Base-by-base conservation (phyloP, 2,113 vertebrate genomes). In the Zeus faber region DNA sequence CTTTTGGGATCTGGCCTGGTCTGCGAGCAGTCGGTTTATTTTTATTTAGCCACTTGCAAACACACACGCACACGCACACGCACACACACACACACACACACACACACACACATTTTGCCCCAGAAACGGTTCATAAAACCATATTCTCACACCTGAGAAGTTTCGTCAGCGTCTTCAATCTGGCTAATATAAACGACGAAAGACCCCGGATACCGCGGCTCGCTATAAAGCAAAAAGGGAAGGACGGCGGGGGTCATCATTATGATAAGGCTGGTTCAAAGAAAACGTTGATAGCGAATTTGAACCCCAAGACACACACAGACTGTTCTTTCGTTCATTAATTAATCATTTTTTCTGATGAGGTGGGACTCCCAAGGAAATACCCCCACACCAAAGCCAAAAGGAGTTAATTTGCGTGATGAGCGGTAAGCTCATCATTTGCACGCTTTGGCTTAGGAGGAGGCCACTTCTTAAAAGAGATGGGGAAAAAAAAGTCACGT, bases 271-370 rank as follows among this genome's bases (percentile, higher is more conserved):
- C 41, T 20, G 3, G 43, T 8, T 8, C 8, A 45, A 20, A 50
- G 21, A 59, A 25, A 39, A 20, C n/a, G n/a, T n/a, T n/a, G n/a
- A n/a, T n/a, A n/a, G n/a, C n/a, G n/a, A 24, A 61, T 29, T 52
- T 25, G 26, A 69, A 67, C 52, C 57, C 63, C 70, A 54, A 54
- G 74, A 74, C 74, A 65, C 39, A 24, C 41, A 50, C 29, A 31
- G 53, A 55, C 52, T 23, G 31, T 47, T 49, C 54, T n/a, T n/a
- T n/a, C n/a, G n/a, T n/a, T n/a, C n/a, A 17, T 48, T 75, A 78
- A 87, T 87, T 77, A 88, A 88, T 88, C 79, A 85, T 65, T 49
- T 20, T 62, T 85, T n/a, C n/a, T n/a, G 89, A 88, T 86, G 82
- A 87, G 82, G 49, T 67, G 45, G 62, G 80, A 75, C 70, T 70